phyloP scores from a whole-genome alignment of 2,888 invertebrate species.

The Pyrrhia umbra region DNA sequence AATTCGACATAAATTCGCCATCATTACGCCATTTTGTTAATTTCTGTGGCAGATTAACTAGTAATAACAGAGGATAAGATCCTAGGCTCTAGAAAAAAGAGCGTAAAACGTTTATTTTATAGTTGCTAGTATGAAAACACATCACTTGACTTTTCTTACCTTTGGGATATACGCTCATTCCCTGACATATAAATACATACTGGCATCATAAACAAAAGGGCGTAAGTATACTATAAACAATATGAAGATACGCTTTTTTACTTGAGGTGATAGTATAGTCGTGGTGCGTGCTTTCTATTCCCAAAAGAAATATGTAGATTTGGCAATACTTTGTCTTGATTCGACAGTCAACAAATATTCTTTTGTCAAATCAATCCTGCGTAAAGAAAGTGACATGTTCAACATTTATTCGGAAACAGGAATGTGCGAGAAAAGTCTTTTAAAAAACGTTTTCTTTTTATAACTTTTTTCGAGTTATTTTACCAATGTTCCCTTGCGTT shows the following conservation, averaged over 20 bases:
- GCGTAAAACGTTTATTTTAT: no score
- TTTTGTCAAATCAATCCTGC: constrained; percentile 54
- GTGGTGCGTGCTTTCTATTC: constrained; percentile 9
- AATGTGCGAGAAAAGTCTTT: constrained; percentile 11
- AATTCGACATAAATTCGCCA: no score
- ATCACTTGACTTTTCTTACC: neutral
- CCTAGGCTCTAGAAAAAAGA: no score
- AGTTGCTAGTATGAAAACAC: no score
- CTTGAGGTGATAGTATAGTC: no score
- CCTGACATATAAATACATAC: neutral
- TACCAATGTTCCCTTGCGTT: no score
- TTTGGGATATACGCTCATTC: neutral
- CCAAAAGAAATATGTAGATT: constrained; percentile 41
- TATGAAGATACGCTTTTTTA: neutral
- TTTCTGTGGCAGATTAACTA: no score
- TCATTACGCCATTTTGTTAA: no score
- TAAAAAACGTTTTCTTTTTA: constrained; percentile 20
- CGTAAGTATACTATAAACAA: neutral
- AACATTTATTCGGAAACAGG: constrained; percentile 18
- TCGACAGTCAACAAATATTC: constrained; percentile 46
- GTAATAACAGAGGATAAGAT: no score
- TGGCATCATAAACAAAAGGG: neutral
- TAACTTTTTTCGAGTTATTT: constrained; percentile 23
- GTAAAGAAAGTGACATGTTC: constrained; percentile 41
- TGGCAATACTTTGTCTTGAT: constrained; percentile 45